Evolutionary conservation across 2,888 invertebrate species (phyloP).

Genomic region (Sinopyrophorus schimmeli): DNA sequence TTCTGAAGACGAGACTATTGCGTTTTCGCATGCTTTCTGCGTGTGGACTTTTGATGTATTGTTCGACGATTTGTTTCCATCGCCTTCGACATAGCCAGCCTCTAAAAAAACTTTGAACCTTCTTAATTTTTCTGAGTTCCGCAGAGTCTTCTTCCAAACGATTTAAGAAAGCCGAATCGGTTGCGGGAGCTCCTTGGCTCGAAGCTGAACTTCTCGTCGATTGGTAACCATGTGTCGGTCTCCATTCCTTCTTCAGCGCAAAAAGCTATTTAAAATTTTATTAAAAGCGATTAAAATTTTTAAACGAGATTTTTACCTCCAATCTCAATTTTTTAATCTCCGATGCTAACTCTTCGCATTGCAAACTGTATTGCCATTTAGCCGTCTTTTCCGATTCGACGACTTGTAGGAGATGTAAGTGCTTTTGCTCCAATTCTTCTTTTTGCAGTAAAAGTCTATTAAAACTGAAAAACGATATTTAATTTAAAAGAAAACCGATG

Average conservation of each 20-base stretch:
- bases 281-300: slow-evolving; percentile 10
- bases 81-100: slow-evolving; percentile 90
- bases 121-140: slow-evolving; percentile 87
- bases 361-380: slow-evolving; percentile 91
- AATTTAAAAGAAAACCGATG: no score
- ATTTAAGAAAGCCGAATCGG: slow-evolving; percentile 34
- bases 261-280: slow-evolving; percentile 64
- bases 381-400: slow-evolving; percentile 91
- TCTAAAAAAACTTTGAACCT: slow-evolving; percentile 88
- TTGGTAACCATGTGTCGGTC: slow-evolving; percentile 56
- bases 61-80: slow-evolving; percentile 94
- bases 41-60: slow-evolving; percentile 92
- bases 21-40: slow-evolving; percentile 92
- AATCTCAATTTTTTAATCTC: slow-evolving; percentile 87
- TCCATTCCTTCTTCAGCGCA: slow-evolving; percentile 79
- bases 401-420: slow-evolving; percentile 84
- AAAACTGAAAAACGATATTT: no score
- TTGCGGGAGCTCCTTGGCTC: slow-evolving; percentile 40
- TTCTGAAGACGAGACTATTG: slow-evolving; percentile 85
- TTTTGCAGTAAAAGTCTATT: slow-evolving; percentile 86
- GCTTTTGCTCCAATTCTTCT: slow-evolving; percentile 90
- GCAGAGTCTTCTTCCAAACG: slow-evolving; percentile 61
- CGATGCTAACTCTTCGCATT: slow-evolving; percentile 85
- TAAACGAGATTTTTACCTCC: slow-evolving; percentile 78
- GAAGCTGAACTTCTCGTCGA: slow-evolving; percentile 45